Conservation (phyloP, 2,113 vertebrate species). For the Platichthys flesus region DNA sequence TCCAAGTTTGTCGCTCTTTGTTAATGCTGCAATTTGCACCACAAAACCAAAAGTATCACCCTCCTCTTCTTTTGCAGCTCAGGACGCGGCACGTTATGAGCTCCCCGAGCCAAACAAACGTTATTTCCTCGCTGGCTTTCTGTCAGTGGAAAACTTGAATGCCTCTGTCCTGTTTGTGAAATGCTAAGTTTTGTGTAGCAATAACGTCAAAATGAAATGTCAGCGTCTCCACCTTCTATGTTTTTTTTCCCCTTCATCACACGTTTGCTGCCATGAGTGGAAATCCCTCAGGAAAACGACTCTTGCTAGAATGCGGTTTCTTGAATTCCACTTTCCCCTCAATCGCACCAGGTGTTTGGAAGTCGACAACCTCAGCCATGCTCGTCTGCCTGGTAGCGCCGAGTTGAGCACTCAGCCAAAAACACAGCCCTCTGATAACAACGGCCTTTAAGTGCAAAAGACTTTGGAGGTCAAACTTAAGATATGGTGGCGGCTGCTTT, state of each 20-base stretch:
- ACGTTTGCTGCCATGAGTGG: neutral
- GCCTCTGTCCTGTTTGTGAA: conserved; percentile 1
- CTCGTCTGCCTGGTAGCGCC: neutral
- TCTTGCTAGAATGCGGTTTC: conserved; percentile 3
- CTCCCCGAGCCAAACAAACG: conserved; percentile 4
- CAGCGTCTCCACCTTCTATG: neutral
- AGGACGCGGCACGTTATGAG: conserved; percentile 12
- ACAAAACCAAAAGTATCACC: neutral
- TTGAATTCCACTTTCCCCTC: conserved; percentile 1
- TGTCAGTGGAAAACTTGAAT: conserved; percentile 44
- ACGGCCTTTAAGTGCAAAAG: conserved; percentile 14
- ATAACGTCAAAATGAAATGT: neutral
- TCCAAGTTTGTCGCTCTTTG: neutral
- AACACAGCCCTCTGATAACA: neutral
- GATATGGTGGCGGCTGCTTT: neutral
- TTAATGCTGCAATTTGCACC: neutral
- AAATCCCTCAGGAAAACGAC: neutral
- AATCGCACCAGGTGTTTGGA: neutral
- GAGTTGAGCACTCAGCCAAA: neutral
- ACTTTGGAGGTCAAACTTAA: conserved; percentile 47
- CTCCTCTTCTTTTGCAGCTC: neutral
- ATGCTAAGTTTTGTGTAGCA: neutral
- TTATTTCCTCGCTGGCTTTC: conserved; percentile 22
- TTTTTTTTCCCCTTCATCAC: neutral
- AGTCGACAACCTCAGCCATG: neutral